Conservation (phyloP, 30 jellyfish, hydroid and myxozoan species). For the Chrysaora quinquecirrha region DNA sequence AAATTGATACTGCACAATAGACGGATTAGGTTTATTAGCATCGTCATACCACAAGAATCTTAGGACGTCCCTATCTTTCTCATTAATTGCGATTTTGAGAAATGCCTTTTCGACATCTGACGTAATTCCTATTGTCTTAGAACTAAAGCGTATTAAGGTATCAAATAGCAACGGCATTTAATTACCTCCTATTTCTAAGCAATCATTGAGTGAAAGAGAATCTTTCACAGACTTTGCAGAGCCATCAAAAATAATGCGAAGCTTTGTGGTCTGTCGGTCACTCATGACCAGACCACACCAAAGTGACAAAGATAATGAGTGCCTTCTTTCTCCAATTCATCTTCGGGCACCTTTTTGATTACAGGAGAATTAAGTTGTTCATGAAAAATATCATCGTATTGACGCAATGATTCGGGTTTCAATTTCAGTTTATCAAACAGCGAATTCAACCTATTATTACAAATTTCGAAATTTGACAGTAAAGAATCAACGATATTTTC, state of each 20-base stretch:
- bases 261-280: constrained; percentile 50
- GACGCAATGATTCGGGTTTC: constrained; percentile 23
- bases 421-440: neutral
- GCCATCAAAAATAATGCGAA: constrained; percentile 35
- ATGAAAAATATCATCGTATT: constrained; percentile 28
- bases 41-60: constrained; percentile 27
- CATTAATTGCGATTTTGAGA: constrained; percentile 11
- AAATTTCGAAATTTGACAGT: constrained; percentile 30
- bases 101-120: constrained; percentile 37
- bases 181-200: constrained; percentile 19
- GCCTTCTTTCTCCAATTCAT: neutral
- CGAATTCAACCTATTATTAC: constrained; percentile 21
- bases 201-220: constrained; percentile 13
- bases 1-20: constrained; percentile 42
- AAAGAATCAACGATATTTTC: neutral
- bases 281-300: constrained; percentile 37
- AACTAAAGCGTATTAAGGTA: constrained; percentile 23
- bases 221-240: constrained; percentile 13
- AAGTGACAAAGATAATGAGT: constrained; percentile 55
- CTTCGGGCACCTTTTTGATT: constrained; percentile 26
- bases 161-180: constrained; percentile 20
- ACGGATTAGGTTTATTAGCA: constrained; percentile 1
- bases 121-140: constrained; percentile 16
- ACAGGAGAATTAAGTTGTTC: constrained; percentile 11
- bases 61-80: constrained; percentile 7